Conservation (phyloP, 2,113 vertebrate genomes). For the Hystrix brachyura region DNA sequence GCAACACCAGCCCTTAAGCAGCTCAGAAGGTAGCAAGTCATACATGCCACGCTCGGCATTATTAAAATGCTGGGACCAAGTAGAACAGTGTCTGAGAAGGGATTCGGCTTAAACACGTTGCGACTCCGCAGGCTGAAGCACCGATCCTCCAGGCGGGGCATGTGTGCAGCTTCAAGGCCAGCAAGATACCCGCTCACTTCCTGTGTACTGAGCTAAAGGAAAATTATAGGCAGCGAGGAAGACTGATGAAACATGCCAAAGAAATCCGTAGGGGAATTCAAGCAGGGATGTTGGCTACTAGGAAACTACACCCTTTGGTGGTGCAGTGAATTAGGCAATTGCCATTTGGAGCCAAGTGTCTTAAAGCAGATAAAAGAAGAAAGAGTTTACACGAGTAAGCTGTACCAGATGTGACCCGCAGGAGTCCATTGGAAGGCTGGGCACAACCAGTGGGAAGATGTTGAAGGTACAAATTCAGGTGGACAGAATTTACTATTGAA, state of each 20-base stretch:
- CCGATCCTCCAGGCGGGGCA: background rate
- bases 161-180: background rate
- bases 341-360: background rate
- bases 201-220: background rate
- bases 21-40: background rate
- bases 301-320: slow-evolving; percentile 7
- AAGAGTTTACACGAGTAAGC: background rate
- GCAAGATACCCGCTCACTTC: background rate
- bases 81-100: slow-evolving; percentile 24
- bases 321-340: slow-evolving; percentile 4
- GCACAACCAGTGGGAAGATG: background rate
- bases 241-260: background rate
- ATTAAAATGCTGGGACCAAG: background rate
- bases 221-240: background rate
- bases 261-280: slow-evolving; percentile 32
- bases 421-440: background rate
- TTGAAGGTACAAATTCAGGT: background rate
- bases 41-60: background rate
- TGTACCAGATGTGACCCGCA: background rate
- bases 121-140: background rate
- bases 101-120: slow-evolving; percentile 30
- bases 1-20: background rate
- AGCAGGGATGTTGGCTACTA: background rate
- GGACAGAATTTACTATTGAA: background rate
- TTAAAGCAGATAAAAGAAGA: slow-evolving; percentile 50